Evolutionary conservation across 2,888 invertebrate genomes (phyloP), one percentile per base, ranked within the genome.

Genomic region (Podabrus alpinus): DNA sequence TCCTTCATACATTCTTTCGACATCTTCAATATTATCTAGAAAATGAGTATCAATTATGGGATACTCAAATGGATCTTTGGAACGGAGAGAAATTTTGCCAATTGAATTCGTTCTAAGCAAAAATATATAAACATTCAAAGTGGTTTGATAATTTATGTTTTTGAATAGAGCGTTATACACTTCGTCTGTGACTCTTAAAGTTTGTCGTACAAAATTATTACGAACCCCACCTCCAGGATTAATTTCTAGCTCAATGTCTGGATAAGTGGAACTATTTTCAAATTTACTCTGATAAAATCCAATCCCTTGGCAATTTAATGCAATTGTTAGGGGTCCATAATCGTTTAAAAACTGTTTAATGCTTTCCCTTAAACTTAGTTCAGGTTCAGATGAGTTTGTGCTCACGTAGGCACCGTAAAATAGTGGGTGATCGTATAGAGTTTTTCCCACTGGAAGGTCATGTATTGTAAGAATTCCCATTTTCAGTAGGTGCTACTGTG

Each of bases 401-500:
- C n/a, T 45, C 7, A 45, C n/a, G n/a, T n/a, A 45, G 5, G n/a
- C n/a, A 45, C 45, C 45, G 2, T 45, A 45, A 45, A 45, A 45
- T n/a, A 45, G n/a, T n/a, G 5, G 7, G n/a, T 45, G 45, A 45
- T 45, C 45, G 7, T 7, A n/a, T 45, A 45, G 45, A 45, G 45
- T 45, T 5, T n/a, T 7, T n/a, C 45, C 45, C n/a, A 45, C 45
- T 45, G 45, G 45, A 7, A 19, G 19, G 9, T 62, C 19, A 15
- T 62, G 13, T 16, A 19, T n/a, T 19, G 2, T 4, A n/a, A 9
- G 19, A 16, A 15, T 2, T 0, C 15, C 13, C 5, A 13, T 9
- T 5, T n/a, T 62, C 2, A 1, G 13, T 62, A 17, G n/a, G 3
- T 62, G 19, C 13, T 97, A 91, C 95, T 96, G 90, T 97, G 94